Evolutionary conservation across 1,140 invertebrate species (phyloP).

Genomic region (Drosophila murphyi): DNA sequence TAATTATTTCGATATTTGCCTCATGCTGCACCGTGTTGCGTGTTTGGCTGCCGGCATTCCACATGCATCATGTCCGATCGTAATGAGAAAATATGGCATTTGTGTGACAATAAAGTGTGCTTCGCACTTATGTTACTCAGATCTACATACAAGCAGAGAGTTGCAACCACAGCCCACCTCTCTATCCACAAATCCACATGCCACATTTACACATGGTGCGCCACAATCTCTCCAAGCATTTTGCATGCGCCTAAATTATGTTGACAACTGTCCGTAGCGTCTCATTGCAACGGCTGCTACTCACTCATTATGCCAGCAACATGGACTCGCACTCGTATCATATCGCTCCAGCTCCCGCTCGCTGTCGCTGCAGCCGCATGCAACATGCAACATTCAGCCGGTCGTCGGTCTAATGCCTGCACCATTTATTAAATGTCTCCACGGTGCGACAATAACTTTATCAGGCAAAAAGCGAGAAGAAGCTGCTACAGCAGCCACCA

Average conservation of each 20-base stretch:
- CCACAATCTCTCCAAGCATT: conserved; percentile 54
- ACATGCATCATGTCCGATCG: conserved; percentile 84
- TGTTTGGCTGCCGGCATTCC: conserved; percentile 71
- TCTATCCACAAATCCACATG: background rate
- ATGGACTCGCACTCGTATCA: conserved; percentile 65
- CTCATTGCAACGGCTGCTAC: conserved; percentile 76
- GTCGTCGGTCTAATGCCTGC: conserved; percentile 75
- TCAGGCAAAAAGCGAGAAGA: conserved; percentile 61
- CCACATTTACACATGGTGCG: conserved; percentile 9
- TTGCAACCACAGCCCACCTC: background rate
- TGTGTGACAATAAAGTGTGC: conserved; percentile 84
- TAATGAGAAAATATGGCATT: conserved; percentile 85
- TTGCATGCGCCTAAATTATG: conserved; percentile 81
- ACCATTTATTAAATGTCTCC: conserved; percentile 84
- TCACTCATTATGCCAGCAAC: conserved; percentile 76
- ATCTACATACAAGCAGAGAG: conserved; percentile 12
- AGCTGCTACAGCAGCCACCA: conserved; percentile 42
- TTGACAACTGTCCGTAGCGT: conserved; percentile 81
- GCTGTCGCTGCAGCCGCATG: conserved; percentile 44
- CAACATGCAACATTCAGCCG: conserved; percentile 71
- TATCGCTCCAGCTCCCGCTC: conserved; percentile 47
- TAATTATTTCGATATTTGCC: conserved; percentile 82
- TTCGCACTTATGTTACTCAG: conserved; percentile 84
- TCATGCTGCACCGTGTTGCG: conserved; percentile 60
- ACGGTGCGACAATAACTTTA: conserved; percentile 83